Conservation (phyloP, 2,113 vertebrate species). For the Xyrauchen texanus region DNA sequence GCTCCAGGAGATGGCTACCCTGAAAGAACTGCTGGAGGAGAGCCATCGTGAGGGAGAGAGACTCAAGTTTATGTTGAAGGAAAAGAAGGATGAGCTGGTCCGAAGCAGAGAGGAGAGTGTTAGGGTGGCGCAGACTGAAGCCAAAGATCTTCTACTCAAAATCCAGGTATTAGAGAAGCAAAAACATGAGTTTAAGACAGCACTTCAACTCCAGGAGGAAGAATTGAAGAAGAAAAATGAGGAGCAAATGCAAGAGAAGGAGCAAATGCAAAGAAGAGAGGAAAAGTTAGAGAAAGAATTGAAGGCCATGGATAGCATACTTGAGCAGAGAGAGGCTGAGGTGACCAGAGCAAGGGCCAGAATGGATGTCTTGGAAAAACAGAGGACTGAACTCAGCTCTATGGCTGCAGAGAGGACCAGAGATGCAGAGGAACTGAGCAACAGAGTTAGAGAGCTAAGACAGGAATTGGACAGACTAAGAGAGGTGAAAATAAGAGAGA, state of each 20-base stretch:
- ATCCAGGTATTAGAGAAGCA: constrained; percentile 55
- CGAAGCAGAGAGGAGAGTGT: constrained; percentile 51
- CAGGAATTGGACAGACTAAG: constrained; percentile 14
- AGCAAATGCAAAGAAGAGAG: not conserved
- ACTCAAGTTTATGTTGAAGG: constrained; percentile 58
- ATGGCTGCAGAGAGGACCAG: constrained; percentile 34
- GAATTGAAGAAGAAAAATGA: constrained; percentile 28
- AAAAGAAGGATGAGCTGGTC: constrained; percentile 60
- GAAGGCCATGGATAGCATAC: not conserved
- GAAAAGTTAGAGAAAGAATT: constrained; percentile 8
- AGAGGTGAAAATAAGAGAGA: constrained; percentile 29
- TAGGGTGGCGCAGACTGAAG: constrained; percentile 28
- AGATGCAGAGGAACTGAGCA: constrained; percentile 27
- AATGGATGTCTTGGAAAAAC: constrained; percentile 51
- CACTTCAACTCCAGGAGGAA: constrained; percentile 24
- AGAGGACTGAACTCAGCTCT: constrained; percentile 46
- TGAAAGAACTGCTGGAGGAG: constrained; percentile 67
- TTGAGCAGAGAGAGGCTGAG: constrained; percentile 10
- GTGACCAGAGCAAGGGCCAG: constrained; percentile 21
- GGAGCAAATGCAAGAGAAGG: not conserved
- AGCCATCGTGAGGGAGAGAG: constrained; percentile 66
- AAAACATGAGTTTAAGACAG: constrained; percentile 40
- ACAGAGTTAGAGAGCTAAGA: constrained; percentile 26
- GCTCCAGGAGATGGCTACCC: constrained; percentile 62
- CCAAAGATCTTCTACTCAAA: constrained; percentile 57